Percentiles rank a stretch among this genome's conserved stretches.
phyloP scores from a whole-genome alignment of 2,797 vertebrate species.

The Ficedula albicollis region DNA sequence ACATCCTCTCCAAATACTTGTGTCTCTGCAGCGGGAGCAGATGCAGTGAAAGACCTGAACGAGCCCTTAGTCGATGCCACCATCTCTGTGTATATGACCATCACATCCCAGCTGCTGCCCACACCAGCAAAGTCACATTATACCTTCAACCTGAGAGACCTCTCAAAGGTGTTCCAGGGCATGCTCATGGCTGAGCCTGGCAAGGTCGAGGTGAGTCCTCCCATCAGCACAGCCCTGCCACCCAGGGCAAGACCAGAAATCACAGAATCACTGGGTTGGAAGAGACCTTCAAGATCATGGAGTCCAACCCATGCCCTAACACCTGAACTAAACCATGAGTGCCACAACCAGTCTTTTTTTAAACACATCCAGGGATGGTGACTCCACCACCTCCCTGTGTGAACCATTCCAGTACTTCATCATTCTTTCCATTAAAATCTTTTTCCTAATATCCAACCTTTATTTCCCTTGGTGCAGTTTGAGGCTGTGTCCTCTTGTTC shows the following conservation, averaged over 20 bases:
- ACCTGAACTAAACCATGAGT: not conserved
- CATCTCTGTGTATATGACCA: constrained; percentile 82
- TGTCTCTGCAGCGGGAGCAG: constrained; percentile 68
- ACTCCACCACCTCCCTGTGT: not conserved
- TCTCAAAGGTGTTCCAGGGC: constrained; percentile 95
- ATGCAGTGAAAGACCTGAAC: constrained; percentile 76
- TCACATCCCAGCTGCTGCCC: constrained; percentile 90
- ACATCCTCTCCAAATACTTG: not conserved
- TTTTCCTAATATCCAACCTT: not conserved
- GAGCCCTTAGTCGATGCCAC: constrained; percentile 84
- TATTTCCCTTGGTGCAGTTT: not conserved
- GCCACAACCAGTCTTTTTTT: not conserved
- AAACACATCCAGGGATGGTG: not conserved
- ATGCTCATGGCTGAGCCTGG: constrained; percentile 87
- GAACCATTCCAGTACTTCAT: not conserved
- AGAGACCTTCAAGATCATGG: not conserved
- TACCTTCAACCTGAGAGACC: constrained; percentile 92
- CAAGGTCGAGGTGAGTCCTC: constrained; percentile 79
- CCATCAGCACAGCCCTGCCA: not conserved
- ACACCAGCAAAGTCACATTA: constrained; percentile 95
- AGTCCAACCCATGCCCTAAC: not conserved
- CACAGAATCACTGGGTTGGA: not conserved
- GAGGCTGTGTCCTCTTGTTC: not conserved
- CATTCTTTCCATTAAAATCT: not conserved
- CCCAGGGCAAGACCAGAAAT: not conserved